Base-by-base conservation (phyloP, 2,113 vertebrate genomes). In the Odocoileus hemionus region DNA sequence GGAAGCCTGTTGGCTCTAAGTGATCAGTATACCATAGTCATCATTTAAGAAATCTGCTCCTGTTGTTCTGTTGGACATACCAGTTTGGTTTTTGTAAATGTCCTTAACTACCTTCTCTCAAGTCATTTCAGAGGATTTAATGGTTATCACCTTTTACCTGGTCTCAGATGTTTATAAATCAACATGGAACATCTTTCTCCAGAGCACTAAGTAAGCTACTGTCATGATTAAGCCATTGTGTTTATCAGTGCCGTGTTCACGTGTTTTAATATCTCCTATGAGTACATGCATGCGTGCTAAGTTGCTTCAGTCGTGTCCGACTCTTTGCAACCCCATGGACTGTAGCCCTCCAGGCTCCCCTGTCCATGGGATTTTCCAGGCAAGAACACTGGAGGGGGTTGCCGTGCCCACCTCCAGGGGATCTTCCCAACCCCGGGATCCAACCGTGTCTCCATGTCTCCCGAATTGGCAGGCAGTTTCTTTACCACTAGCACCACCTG, bases 41-140 rank as follows among this genome's bases (percentile, higher is more conserved):
- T 70, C 55, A 25, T 60, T 54, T 80, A 50, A 80, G 43, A 88
- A 14, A 23, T 2, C 17, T 78, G 54, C 57, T 19, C 47, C 54
- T 52, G 3, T 50, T 43, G 39, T 93, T 95, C 88, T 52, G 4
- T 61, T 74, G 80, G 57, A 84, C 21, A 43, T 43, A 60, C 1
- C 33, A 5, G 21, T 61, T 57, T 78, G 33, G 12, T 7, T 93
- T 43, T 47, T 93, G 94, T 57, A 23, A 85, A 91, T 95, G 96
- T 98, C 89, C 99, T 99, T 99, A 99, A 99, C 98, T 95, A 61
- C 64, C 16, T 86, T 94, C 2, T 13, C 91, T 89, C 97, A 96
- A 99, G 99, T 99, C 99, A 99, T 99, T 99, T 99, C 99, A 57
- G 99, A 99, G 95, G 99, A 99, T 96, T 99, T 99, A 98, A 99